phyloP scores from a whole-genome alignment of 1,140 invertebrate genomes.

The Zaprionus ornatus region DNA sequence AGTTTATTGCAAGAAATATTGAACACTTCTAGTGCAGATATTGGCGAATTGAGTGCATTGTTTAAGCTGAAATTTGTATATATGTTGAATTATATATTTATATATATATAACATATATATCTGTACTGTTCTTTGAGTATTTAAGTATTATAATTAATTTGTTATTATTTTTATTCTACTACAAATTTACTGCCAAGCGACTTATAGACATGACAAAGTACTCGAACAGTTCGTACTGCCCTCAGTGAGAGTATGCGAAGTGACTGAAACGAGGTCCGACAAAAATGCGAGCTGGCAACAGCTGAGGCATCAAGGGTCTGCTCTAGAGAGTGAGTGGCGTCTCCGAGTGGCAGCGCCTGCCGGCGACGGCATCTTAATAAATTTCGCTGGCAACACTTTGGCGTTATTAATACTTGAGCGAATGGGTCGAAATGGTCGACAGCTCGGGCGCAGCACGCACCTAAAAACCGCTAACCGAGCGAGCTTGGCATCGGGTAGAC shows the following conservation, averaged over 20 bases:
- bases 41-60: no score
- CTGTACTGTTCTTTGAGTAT: no score
- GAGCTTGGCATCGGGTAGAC: conserved; percentile 18
- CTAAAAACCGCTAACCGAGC: conserved; percentile 64
- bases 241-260: neutral
- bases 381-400: conserved; percentile 74
- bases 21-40: no score
- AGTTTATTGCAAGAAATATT: no score
- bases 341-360: conserved; percentile 40
- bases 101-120: neutral
- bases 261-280: conserved; percentile 5
- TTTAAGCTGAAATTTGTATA: no score
- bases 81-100: neutral
- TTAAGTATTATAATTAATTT: no score
- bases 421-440: conserved; percentile 37
- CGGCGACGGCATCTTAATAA: conserved; percentile 74
- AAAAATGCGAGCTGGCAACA: conserved; percentile 47
- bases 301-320: conserved; percentile 35
- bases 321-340: conserved; percentile 30
- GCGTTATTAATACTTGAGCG: conserved; percentile 73
- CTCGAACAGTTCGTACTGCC: neutral
- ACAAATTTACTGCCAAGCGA: no score
- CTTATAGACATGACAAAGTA: no score
- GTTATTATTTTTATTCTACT: no score
- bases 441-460: conserved; percentile 48